phyloP scores from a whole-genome alignment of 2,113 vertebrate species.

The Dromiciops gliroides region DNA sequence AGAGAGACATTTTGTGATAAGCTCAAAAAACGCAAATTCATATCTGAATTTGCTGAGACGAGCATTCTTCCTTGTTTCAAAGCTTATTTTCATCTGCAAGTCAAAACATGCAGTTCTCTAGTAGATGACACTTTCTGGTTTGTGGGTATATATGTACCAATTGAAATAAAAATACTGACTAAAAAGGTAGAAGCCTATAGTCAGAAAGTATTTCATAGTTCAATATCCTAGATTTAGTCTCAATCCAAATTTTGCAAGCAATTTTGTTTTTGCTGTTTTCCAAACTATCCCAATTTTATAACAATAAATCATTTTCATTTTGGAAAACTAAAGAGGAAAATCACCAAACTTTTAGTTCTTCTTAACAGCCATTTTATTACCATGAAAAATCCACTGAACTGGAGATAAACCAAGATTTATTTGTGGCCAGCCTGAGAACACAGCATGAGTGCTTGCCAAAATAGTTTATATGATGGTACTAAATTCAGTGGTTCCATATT shows the following conservation, averaged over 20 bases:
- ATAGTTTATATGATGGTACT: conserved; percentile 63
- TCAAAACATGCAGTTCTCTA: not conserved
- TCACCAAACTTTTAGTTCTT: conserved; percentile 34
- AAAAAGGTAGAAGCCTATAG: not conserved
- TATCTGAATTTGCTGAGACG: not conserved
- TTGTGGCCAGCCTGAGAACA: conserved; percentile 70
- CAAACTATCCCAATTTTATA: conserved; percentile 2
- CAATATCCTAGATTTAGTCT: not conserved
- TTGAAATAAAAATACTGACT: not conserved
- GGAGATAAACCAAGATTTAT: conserved; percentile 62
- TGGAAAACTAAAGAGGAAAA: conserved; percentile 31
- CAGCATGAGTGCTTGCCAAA: conserved; percentile 24
- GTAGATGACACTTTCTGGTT: not conserved
- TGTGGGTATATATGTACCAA: not conserved
- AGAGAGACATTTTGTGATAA: not conserved
- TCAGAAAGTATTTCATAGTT: not conserved
- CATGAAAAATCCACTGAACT: conserved; percentile 61
- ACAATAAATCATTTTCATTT: conserved; percentile 29
- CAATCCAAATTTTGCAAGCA: not conserved
- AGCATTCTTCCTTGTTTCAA: not conserved
- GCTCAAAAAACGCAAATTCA: not conserved
- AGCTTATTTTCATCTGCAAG: not conserved
- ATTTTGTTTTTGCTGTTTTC: conserved; percentile 1
- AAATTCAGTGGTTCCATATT: conserved; percentile 41
- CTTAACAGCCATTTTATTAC: conserved; percentile 48